Evolutionary conservation across 2,113 vertebrate species (phyloP), one percentile per base, ranked within the genome.

Genomic region (Globicephala melas): DNA sequence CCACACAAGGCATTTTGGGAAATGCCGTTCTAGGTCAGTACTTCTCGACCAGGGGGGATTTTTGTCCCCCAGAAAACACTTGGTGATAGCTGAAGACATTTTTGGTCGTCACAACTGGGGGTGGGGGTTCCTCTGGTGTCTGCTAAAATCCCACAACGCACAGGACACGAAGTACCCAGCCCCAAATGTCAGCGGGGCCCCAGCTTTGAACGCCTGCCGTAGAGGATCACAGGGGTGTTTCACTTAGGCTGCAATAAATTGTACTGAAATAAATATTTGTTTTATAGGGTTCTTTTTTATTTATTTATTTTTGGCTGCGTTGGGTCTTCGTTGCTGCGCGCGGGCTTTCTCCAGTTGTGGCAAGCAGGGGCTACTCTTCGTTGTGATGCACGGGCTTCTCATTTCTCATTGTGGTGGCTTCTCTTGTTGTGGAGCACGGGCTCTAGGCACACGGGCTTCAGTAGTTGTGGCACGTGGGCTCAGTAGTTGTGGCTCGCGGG

Each of bases 181-280:
- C 62, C 93, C 20, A 0, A 25, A 44, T 1, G 47, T 36, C n/a
- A 68, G 14, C 31, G 23, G 44, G 1, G 25, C 21, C 31, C 6
- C 15, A 0, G 33, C 0, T 58, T 31, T 14, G 33, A 28, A 44
- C 0, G 28, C 44, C 7, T 55, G 31, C 63, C 60, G 12, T 4
- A 2, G n/a, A 38, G 44, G 23, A 6, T 2, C 21, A 13, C 18
- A 79, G n/a, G 8, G 9, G 6, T 10, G 8, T 62, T 26, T n/a
- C 21, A n/a, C 26, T 62, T 44, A 10, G 4, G 31, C 67, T 44
- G 41, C 33, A 91, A 71, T 18, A 28, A 38, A 65, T 18, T 58
- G 41, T 36, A 21, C 73, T 15, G 15, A 44, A 44, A 41, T 36
- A 25, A 13, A 33, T 31, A 2, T 50, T 33, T 67, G 6, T 28